Evolutionary conservation across 92 coral and sea anemone species (phyloP).

Genomic region (Paragorgia papillata): DNA sequence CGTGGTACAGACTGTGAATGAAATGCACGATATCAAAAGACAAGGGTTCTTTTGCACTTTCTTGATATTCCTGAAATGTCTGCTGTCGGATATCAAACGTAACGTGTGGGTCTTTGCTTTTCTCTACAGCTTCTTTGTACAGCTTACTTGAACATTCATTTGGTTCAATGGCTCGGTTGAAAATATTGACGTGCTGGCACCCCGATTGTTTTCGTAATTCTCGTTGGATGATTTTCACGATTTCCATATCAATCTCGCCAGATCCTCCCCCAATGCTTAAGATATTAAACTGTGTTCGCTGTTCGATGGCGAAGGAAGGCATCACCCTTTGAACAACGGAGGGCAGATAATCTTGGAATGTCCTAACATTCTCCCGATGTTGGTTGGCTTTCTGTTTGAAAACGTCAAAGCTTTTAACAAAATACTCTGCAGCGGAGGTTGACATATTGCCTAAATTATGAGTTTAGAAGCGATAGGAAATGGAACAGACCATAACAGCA

Average conservation of each 20-base stretch:
- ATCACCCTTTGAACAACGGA: neutral
- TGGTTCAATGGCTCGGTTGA: constrained; percentile 47
- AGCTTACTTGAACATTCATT: neutral
- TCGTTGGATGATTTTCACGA: constrained; percentile 22
- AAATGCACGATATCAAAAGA: constrained; percentile 39
- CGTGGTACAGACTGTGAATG: constrained; percentile 45
- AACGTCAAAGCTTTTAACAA: too few species aligned
- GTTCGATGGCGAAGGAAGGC: neutral
- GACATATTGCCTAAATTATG: too few species aligned
- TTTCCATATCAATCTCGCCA: constrained; percentile 35
- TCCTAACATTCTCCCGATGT: too few species aligned
- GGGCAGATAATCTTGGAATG: too few species aligned
- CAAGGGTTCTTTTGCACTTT: constrained; percentile 19
- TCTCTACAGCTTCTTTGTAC: constrained; percentile 18
- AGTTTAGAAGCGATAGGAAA: too few species aligned
- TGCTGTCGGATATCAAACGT: constrained; percentile 24
- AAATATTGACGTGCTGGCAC: constrained; percentile 13
- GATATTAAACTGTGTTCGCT: constrained; percentile 25
- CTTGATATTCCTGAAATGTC: constrained; percentile 41
- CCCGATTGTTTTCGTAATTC: constrained; percentile 3
- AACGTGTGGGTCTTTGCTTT: neutral
- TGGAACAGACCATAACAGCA: too few species aligned
- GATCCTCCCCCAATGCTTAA: constrained; percentile 45
- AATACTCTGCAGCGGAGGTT: too few species aligned
- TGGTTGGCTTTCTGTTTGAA: too few species aligned